Evolutionary conservation across 2,797 vertebrate species (phyloP).

Genomic region (Brachyalestes nurse): DNA sequence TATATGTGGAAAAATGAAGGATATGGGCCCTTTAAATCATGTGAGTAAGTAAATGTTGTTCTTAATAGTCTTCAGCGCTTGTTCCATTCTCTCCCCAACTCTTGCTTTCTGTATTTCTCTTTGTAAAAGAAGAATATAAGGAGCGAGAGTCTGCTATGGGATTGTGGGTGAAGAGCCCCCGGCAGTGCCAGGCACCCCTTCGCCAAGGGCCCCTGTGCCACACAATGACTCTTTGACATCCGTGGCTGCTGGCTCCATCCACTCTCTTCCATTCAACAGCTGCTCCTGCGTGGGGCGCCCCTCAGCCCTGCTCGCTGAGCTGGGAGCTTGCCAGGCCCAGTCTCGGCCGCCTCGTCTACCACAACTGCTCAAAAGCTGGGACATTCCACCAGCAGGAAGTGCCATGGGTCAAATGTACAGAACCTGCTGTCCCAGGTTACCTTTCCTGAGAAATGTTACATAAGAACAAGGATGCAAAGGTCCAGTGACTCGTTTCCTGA

Average conservation of each 20-base stretch:
- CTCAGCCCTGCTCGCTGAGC: background rate
- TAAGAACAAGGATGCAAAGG: background rate
- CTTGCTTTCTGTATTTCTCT: slow-evolving; percentile 7
- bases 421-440: slow-evolving; percentile 3
- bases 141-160: slow-evolving; percentile 27
- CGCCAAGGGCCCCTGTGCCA: slow-evolving; percentile 15
- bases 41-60: background rate
- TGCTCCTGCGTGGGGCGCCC: slow-evolving; percentile 28
- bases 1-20: no score
- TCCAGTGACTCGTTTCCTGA: background rate
- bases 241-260: slow-evolving; percentile 5
- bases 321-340: background rate
- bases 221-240: slow-evolving; percentile 54
- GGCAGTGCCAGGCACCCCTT: slow-evolving; percentile 51
- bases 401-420: background rate
- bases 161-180: slow-evolving; percentile 39
- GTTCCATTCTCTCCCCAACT: slow-evolving; percentile 6
- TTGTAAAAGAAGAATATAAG: slow-evolving; percentile 9
- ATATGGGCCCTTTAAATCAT: background rate
- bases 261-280: slow-evolving; percentile 39
- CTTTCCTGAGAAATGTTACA: background rate
- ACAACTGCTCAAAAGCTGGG: background rate
- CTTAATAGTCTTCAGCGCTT: background rate
- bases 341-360: background rate
- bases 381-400: background rate